phyloP scores from a whole-genome alignment of 2,888 invertebrate species.

The Camponotus fellah region DNA sequence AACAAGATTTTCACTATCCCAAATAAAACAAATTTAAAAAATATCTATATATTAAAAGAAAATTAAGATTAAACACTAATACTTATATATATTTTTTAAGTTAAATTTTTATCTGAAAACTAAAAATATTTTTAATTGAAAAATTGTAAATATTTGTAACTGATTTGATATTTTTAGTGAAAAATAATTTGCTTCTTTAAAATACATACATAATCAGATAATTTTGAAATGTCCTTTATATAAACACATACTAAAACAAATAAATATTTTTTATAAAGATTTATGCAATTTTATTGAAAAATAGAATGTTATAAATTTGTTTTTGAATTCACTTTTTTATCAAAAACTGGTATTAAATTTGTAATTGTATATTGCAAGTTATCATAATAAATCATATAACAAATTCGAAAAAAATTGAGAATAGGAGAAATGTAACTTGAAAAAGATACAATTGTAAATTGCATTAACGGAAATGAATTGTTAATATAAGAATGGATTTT shows the following conservation, averaged over 20 bases:
- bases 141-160: neutral
- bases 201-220: neutral
- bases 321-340: neutral
- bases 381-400: neutral
- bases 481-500: neutral
- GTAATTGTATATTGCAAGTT: neutral
- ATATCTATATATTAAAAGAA: too few relatives aligned
- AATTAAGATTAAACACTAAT: too few relatives aligned
- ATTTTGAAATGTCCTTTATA: neutral
- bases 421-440: neutral
- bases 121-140: neutral
- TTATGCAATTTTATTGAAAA: neutral
- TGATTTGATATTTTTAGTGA: neutral
- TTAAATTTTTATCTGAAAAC: neutral
- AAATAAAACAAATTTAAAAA: neutral
- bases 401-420: neutral
- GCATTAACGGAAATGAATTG: neutral
- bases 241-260: neutral
- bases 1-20: neutral
- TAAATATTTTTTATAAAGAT: neutral
- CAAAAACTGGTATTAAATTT: neutral
- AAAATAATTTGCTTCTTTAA: neutral
- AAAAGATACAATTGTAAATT: neutral
- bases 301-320: too few relatives aligned
- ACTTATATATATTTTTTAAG: neutral